These are phyloP conservation scores for Plusia festucae DNA, from an alignment of 2,888 invertebrate genomes.

Conservation along the genomic window DNA sequence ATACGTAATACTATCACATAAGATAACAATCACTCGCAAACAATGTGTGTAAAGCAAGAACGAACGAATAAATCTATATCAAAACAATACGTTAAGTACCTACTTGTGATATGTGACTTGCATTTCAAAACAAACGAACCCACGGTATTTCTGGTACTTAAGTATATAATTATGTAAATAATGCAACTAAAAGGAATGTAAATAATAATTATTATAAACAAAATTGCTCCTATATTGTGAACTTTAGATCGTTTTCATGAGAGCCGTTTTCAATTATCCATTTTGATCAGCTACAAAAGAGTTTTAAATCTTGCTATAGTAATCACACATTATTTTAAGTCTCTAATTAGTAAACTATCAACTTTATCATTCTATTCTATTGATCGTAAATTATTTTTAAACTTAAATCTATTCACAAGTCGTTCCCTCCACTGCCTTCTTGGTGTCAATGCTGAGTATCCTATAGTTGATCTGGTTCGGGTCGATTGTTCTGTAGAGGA, in stretches of 20 bases:
- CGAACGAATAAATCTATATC: not conserved
- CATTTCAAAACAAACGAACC: not conserved
- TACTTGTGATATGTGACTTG: not conserved
- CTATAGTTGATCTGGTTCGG: constrained; percentile 92
- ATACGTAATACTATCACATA: constrained; percentile 8
- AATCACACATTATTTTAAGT: not conserved
- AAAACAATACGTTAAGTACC: constrained; percentile 3
- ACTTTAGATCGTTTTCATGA: not conserved
- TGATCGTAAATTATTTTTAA: not conserved
- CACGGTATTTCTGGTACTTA: not conserved
- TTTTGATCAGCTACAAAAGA: not conserved
- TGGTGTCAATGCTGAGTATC: constrained; percentile 87
- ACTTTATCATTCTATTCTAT: not conserved
- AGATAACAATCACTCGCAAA: constrained; percentile 13
- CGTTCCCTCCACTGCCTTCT: constrained; percentile 89
- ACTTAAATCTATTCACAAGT: constrained; percentile 77
- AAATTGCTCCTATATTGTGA: no score
- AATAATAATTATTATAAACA: no score
- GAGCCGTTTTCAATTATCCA: not conserved
- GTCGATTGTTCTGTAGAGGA: constrained; percentile 91
- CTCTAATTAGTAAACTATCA: not conserved
- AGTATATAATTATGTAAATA: not conserved
- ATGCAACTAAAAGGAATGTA: no score
- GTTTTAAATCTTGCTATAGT: not conserved
- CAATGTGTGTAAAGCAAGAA: constrained; percentile 7